phyloP scores from a whole-genome alignment of 2,888 invertebrate genomes.

The Agrilus mali region DNA sequence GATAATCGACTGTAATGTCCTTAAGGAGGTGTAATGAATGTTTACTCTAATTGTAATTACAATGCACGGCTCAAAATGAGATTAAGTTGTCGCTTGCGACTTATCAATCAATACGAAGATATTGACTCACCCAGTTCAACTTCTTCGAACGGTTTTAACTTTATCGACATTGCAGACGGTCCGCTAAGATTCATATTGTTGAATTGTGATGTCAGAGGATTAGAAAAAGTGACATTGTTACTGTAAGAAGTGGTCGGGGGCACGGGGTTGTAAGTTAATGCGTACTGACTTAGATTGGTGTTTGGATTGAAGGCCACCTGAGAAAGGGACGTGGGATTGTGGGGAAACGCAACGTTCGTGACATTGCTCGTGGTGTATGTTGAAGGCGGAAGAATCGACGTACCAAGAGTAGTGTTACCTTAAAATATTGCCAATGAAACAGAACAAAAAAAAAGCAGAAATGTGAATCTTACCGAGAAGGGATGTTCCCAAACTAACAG shows the following conservation, averaged over 20 bases:
- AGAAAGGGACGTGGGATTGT: conserved; percentile 27
- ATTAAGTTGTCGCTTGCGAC: no score
- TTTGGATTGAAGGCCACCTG: conserved; percentile 37
- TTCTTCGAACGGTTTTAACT: conserved; percentile 61
- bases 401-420: conserved; percentile 33
- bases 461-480: conserved; percentile 8
- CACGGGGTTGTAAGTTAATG: conserved; percentile 33
- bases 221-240: conserved; percentile 48
- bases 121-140: conserved; percentile 46
- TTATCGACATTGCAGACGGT: conserved; percentile 46
- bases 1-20: no score
- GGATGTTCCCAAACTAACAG: conserved; percentile 6
- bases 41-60: no score
- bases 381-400: conserved; percentile 37
- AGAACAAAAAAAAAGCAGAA: conserved; percentile 12
- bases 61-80: no score
- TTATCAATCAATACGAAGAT: no score
- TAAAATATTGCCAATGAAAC: conserved; percentile 24
- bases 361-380: conserved; percentile 37
- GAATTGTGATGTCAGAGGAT: conserved; percentile 46
- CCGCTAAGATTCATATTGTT: conserved; percentile 37
- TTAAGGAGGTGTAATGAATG: no score
- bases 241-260: conserved; percentile 23
- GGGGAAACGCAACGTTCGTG: conserved; percentile 41
- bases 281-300: conserved; percentile 33